A percentile compares a stretch with the other conserved stretches of the same genome.
Evolutionary conservation across 2,797 vertebrate species (phyloP).

Genomic region (Smutsia gigantea): DNA sequence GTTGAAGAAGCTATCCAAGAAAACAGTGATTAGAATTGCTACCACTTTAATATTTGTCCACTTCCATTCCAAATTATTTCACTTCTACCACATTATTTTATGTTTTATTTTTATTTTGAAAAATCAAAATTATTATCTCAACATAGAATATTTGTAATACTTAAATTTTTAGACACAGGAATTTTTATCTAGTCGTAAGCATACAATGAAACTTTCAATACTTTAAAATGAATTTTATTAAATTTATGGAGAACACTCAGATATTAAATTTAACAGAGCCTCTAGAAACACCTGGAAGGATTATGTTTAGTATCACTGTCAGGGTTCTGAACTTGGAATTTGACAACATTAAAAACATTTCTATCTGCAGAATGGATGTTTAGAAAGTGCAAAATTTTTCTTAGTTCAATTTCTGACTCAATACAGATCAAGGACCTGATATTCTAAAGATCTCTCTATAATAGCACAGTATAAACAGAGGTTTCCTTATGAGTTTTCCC

Average conservation of each 20-base stretch:
- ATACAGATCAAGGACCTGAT: neutral
- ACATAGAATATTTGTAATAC: neutral
- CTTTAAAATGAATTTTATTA: slow-evolving; percentile 56
- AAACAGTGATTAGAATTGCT: neutral
- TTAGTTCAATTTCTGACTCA: neutral
- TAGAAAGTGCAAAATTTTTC: neutral
- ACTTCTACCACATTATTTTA: neutral
- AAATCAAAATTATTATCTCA: neutral
- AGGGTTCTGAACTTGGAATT: neutral
- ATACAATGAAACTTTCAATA: neutral
- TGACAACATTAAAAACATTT: neutral
- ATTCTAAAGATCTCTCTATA: neutral
- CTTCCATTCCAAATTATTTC: neutral
- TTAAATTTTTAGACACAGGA: neutral
- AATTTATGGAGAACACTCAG: neutral
- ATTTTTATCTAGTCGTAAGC: neutral
- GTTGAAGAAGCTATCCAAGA: neutral
- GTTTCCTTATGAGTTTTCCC: neutral
- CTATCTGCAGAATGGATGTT: neutral
- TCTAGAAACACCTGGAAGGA: neutral
- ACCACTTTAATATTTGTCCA: neutral
- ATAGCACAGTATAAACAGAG: neutral
- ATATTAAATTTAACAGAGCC: neutral
- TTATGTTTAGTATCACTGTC: neutral
- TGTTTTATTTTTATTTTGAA: neutral